These are phyloP conservation scores for Nyctalus aviator DNA, from an alignment of 2,797 vertebrate species.

Conservation along the genomic window DNA sequence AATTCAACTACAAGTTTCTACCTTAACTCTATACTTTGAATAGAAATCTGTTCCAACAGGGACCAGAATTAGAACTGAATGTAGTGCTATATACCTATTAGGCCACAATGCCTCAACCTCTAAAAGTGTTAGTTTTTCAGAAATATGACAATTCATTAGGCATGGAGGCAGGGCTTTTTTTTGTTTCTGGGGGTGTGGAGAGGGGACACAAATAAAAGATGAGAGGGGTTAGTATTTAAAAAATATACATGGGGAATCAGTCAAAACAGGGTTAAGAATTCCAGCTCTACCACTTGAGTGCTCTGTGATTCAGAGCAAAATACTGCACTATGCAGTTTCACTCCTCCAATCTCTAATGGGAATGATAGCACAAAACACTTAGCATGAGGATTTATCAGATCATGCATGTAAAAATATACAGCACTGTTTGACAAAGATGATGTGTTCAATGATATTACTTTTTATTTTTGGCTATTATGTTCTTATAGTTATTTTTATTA, in stretches of 20 bases:
- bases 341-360: neutral
- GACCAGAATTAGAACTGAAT: neutral
- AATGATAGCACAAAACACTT: neutral
- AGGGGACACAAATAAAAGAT: neutral
- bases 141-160: neutral
- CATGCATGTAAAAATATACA: neutral
- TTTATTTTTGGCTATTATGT: neutral
- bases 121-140: neutral
- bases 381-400: neutral
- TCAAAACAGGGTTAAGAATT: neutral
- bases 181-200: neutral
- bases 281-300: neutral
- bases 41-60: neutral
- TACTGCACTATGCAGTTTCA: neutral
- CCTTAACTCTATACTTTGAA: neutral
- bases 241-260: neutral
- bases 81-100: neutral
- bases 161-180: neutral
- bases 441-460: neutral
- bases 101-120: neutral
- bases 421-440: neutral
- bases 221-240: neutral
- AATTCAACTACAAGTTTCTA: neutral
- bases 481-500: neutral
- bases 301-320: neutral